Evolutionary conservation across 1,140 invertebrate genomes (phyloP), one percentile per base, ranked within the genome.

Genomic region (Drosophila busckii): DNA sequence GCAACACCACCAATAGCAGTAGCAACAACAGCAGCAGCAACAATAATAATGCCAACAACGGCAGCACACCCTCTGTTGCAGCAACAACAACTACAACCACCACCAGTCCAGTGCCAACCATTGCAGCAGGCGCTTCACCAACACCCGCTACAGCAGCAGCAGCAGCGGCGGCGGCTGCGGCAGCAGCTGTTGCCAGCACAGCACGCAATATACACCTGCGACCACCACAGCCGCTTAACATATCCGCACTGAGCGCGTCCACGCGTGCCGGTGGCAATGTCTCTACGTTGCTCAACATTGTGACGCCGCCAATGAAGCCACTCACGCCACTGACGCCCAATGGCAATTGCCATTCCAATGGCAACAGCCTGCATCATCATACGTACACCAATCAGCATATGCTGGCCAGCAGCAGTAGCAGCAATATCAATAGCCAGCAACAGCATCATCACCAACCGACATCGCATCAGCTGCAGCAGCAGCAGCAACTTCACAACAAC

Each of bases 171-270:
- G 17, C 68, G 6, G 68, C 75, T 5, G 59, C 64, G 32, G 71
- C 71, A 32, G 83, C 65, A 42, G 71, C 83, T 10, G 58, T 85
- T 22, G 69, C 83, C 0, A 75, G 46, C 29, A 70, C 76, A 10
- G 73, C 75, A 55, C 84, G 84, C 60, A 76, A 68, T 29, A 83
- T 86, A 28, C 85, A 87, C 62, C 55, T 84, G 56, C 66, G 85
- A 45, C 85, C 85, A 28, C 84, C 71, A 15, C 71, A 78, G 37
- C 89, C 91, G 2, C 88, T 94, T 25, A 93, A 94, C 86, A 90
- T 94, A 10, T 93, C 92, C 17, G 92, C 92, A 2, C 86, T 93
- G 15, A 90, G 60, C 60, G 64, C 60, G 6, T 67, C 76, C 28
- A 55, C 63, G n/a, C 9, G 63, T 3, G 38, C 56, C 22, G 49